phyloP scores from a whole-genome alignment of 2,113 vertebrate species.

The Noctilio leporinus region DNA sequence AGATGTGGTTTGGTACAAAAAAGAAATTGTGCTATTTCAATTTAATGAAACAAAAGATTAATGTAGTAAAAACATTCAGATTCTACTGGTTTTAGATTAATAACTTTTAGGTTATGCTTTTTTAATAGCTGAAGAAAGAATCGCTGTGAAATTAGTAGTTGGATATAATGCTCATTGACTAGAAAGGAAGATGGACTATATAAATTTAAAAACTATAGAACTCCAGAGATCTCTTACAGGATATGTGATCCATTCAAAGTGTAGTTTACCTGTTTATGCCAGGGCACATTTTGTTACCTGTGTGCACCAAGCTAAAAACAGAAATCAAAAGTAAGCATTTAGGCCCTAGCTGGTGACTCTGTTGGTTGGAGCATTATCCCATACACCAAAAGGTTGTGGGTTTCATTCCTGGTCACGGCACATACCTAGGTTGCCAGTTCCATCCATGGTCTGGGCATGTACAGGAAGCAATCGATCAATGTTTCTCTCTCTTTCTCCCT shows the following conservation, averaged over 20 bases:
- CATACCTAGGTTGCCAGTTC: too few relatives aligned
- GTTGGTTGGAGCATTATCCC: too few relatives aligned
- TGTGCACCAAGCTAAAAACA: neutral
- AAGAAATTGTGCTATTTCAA: slow-evolving; percentile 9
- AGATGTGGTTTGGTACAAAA: slow-evolving; percentile 16
- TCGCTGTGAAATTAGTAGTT: neutral
- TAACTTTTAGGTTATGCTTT: slow-evolving; percentile 4
- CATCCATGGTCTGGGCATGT: too few relatives aligned
- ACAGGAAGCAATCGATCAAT: too few relatives aligned
- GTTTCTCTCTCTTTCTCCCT: too few relatives aligned
- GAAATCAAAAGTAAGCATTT: neutral
- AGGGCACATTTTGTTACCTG: neutral
- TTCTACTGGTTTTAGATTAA: neutral
- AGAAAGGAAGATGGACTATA: neutral
- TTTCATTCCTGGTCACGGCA: too few relatives aligned
- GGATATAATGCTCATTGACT: neutral
- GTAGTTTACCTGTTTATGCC: neutral
- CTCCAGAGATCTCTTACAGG: neutral
- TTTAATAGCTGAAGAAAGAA: neutral
- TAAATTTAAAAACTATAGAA: neutral
- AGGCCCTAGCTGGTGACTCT: too few relatives aligned
- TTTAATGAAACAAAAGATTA: slow-evolving; percentile 3
- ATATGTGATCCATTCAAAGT: neutral
- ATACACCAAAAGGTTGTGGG: too few relatives aligned
- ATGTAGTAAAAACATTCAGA: neutral